Evolutionary conservation across 2,113 vertebrate species (phyloP), one percentile per base, ranked within the genome.

Genomic region (Falco punctatus): DNA sequence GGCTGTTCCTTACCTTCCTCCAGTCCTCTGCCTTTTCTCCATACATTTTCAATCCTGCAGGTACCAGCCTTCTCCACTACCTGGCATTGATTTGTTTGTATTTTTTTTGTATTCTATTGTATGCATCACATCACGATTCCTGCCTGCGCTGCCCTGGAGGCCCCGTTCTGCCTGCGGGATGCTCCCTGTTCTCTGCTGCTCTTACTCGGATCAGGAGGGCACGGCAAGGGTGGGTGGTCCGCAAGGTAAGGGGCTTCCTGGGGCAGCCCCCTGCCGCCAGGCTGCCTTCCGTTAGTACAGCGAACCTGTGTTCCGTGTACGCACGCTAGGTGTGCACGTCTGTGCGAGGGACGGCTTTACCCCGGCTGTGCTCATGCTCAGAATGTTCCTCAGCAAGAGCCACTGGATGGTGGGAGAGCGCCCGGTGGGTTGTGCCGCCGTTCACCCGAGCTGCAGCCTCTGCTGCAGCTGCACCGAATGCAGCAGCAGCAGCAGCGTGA

Each of bases 281-380:
- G 26, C 46, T 59, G 57, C 10, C 24, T 17, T 13, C 3, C 0
- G 8, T 10, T 11, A 6, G 4, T 6, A 1, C 42, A 13, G 17
- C 2, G 16, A 55, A 11, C 11, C 26, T 24, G 48, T 12, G 24
- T 6, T 44, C 18, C 33, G 5, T 18, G 27, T 5, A 2, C 12
- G 20, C 22, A 6, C 5, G 0, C 13, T 1, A 28, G 18, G 11
- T 15, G n/a, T 22, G 44, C 12, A 2, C 1, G 0, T 14, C 9
- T 13, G 44, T 6, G 59, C 11, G 44, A 14, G 16, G 64, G 33
- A 26, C 13, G 13, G 67, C 58, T 59, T 26, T 16, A 5, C 13
- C 3, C 15, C 2, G 2, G 23, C 35, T 15, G 0, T 2, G 5
- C 65, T 38, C 7, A 3, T 8, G n/a, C 73, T 15, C 24, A 20